Evolutionary conservation across 2,888 invertebrate genomes (phyloP), one percentile per base, ranked within the genome.

Genomic region (Drosophila demipolita): DNA sequence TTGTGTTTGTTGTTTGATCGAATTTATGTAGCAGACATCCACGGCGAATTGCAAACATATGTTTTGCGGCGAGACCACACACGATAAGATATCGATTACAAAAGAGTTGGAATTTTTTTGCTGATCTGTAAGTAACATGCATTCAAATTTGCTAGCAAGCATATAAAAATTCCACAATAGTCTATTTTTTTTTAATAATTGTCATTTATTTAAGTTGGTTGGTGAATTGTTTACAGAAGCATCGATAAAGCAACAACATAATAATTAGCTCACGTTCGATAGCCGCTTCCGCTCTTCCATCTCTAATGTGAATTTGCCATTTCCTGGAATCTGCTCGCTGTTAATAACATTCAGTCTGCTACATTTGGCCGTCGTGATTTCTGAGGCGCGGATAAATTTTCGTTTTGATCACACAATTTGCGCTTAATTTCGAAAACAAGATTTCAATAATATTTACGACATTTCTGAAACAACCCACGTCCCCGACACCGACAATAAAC

Each of bases 331-430:
- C 54, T 53, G 71, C 36, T 57, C 32, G 52, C 78, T 78, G 78
- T 67, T 69, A 75, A 71, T 55, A 77, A 58, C 78, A 73, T 58
- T 73, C 78, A 78, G 78, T 78, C 82, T 79, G 79, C 70, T 79
- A 65, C 63, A 69, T 57, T 66, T 82, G 79, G 79, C 82, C 79
- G 79, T 79, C 79, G 79, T 82, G 79, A 78, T 66, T 82, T 69
- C 49, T 70, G 45, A 67, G 66, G 79, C 70, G 82, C 79, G 82
- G 79, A 78, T 70, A 35, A 60, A 61, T 61, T 78, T 58, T 48
- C 54, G 60, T 60, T 78, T 63, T 74, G 49, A 29, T 74, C 52
- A 45, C 11, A 64, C 48, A 38, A 38, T 75, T 80, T 80, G 80
- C 80, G 80, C 82, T 75, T 57, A 72, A 80, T 79, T 80, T 80